Evolutionary conservation across 2,113 vertebrate species (phyloP).

Genomic region (Stigmatopora argus): DNA sequence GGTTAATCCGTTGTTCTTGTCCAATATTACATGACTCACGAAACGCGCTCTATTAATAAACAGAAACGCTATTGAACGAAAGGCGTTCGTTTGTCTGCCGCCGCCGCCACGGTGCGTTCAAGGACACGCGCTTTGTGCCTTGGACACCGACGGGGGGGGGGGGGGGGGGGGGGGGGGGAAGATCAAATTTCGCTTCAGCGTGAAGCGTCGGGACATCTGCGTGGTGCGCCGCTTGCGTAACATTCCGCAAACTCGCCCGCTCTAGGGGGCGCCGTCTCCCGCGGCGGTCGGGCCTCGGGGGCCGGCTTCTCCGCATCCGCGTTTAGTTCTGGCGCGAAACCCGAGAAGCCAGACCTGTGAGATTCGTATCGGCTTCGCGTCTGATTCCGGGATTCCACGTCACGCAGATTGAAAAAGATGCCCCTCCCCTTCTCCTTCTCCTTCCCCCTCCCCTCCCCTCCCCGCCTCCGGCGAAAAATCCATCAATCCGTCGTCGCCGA

Average conservation of each 20-base stretch:
- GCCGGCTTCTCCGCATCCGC: background rate
- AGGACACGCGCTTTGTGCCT: background rate
- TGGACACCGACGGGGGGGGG: background rate
- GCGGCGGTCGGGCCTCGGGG: conserved; percentile 8
- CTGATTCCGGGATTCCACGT: conserved; percentile 2
- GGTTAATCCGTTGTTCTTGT: too few relatives aligned
- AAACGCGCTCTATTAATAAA: background rate
- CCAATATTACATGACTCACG: too few relatives aligned
- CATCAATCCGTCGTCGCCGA: too few relatives aligned
- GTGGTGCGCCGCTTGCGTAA: conserved; percentile 37
- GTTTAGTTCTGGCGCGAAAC: background rate
- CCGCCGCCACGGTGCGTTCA: background rate
- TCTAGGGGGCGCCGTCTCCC: conserved; percentile 47
- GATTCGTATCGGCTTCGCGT: background rate
- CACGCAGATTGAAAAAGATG: background rate
- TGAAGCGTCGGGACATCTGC: conserved; percentile 12
- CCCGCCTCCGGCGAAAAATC: too few relatives aligned
- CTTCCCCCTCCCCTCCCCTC: too few relatives aligned
- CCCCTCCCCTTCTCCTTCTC: too few relatives aligned
- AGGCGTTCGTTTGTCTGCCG: background rate
- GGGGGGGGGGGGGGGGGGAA: background rate
- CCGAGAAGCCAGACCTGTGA: background rate
- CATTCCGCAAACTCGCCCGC: conserved; percentile 14
- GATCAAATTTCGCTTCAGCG: conserved; percentile 35
- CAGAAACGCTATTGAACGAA: background rate